A percentile compares a stretch with the other conserved stretches of the same genome.
Evolutionary conservation across 2,113 vertebrate species (phyloP).

Genomic region (Charina bottae): DNA sequence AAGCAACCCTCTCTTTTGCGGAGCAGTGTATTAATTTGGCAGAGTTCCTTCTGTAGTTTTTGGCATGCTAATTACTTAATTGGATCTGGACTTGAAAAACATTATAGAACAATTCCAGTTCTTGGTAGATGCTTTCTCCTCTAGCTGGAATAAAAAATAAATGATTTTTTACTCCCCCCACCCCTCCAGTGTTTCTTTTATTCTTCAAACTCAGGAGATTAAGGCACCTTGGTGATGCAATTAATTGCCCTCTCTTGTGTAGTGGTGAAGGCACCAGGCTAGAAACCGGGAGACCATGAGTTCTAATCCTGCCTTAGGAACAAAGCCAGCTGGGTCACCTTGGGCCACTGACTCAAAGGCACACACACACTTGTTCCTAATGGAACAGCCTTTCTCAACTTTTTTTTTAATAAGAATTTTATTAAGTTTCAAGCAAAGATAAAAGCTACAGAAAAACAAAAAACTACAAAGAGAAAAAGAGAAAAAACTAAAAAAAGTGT

Average conservation of each 20-base stretch:
- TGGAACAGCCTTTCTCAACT: background rate
- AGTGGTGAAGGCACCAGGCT: background rate
- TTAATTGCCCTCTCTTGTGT: conserved; percentile 1
- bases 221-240: background rate
- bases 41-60: background rate
- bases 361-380: background rate
- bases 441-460: too few relatives aligned
- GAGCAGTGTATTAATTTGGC: background rate
- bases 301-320: background rate
- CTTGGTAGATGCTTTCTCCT: background rate
- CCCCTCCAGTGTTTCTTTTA: background rate
- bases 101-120: background rate
- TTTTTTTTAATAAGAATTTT: too few relatives aligned
- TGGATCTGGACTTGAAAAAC: background rate
- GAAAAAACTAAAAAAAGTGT: too few relatives aligned
- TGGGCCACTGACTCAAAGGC: background rate
- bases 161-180: background rate
- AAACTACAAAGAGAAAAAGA: too few relatives aligned
- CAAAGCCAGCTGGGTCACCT: background rate
- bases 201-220: background rate
- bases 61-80: background rate
- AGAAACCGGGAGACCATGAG: background rate
- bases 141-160: conserved; percentile 17
- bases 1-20: background rate
- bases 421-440: too few relatives aligned